Evolutionary conservation across 2,113 vertebrate genomes (phyloP), one percentile per base, ranked within the genome.

Genomic region (Esox niger): DNA sequence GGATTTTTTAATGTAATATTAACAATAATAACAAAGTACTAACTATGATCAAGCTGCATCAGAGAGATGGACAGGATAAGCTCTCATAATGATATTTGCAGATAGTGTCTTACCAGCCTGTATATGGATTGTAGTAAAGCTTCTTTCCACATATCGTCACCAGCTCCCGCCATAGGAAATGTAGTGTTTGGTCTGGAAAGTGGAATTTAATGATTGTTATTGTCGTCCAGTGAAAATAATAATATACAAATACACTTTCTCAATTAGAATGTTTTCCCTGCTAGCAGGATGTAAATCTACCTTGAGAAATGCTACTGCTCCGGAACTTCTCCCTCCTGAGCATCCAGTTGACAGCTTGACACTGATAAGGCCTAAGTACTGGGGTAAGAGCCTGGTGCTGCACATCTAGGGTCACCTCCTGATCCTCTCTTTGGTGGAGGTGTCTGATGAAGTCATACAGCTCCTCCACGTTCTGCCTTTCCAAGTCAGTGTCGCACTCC

Each of bases 121-220:
- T 98, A 47, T 95, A 96, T 0, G 95, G 95, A 82, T 98, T 99
- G 86, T 96, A 99, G 87, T 93, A 98, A 66, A 99, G 86, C 87
- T 94, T 98, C 71, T 94, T 91, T 70, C 92, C 93, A 65, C 96
- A 96, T 71, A 94, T 69, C 74, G 94, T 91, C 60, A 91, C 65
- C 77, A 98, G 78, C 81, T 99, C 97, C 71, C 93, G 82, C 97
- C 97, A 99, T 23, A 99, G 91, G 73, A 93, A 94, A 85, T 99
- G 95, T 26, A 98, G 75, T 0, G 62, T 71, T 56, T 91, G 93
- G 82, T 95, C 95, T 98, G 87, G 1, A 66, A 68, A 82, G 64
- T 91, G 82, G 87, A 49, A 9, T 0, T 2, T 17, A 43, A 23
- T 27, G 5, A 21, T 61, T 35, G 33, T 43, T 62, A 43, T 17